Base-by-base conservation (phyloP, 2,113 vertebrate genomes). In the Anthoscopus minutus region DNA sequence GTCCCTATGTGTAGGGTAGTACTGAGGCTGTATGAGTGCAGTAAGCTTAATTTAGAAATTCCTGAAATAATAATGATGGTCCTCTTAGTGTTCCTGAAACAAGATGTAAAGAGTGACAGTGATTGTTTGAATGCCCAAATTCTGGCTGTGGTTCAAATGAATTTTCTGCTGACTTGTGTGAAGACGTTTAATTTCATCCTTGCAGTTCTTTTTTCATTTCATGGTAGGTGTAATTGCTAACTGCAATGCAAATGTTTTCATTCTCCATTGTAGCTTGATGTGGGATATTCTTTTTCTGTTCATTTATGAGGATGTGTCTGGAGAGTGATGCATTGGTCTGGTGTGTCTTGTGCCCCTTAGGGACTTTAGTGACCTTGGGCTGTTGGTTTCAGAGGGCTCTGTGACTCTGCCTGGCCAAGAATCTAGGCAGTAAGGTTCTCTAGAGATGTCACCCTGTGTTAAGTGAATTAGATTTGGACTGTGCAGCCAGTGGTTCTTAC, bases 401-500 rank as follows among this genome's bases (percentile, higher is more conserved):
- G 28, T 86, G 79, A 17, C 51, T 58, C 45, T 89, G 66, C 27
- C 54, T 77, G 76, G 44, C 67, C 12, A 21, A 74, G 54, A 86
- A 86, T 31, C 50, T 45, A 57, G 54, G 42, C 50, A 65, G 15
- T 87, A 50, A 70, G 70, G 40, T 78, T 90, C 84, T 57, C 14
- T 83, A 64, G 69, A 74, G 51, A 56, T 8, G 27, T 78, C 69
- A 64, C 15, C 16, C 50, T 92, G 80, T 28, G 25, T 80, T 88
- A 90, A 92, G 60, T 83, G 38, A 86, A 90, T 60, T 94, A 90
- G 64, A 61, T 83, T 86, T 84, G 76, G 86, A 81, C 69, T 96
- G 56, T 92, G 80, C 61, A 92, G 92, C 48, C 88, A 92, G 82
- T 88, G 69, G 80, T 76, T 95, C 95, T 97, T 96, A 97, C 95